Percentiles rank a stretch among this genome's conserved stretches.
Evolutionary conservation across 2,113 vertebrate species (phyloP).

Genomic region (Tychaedon coryphoeus): DNA sequence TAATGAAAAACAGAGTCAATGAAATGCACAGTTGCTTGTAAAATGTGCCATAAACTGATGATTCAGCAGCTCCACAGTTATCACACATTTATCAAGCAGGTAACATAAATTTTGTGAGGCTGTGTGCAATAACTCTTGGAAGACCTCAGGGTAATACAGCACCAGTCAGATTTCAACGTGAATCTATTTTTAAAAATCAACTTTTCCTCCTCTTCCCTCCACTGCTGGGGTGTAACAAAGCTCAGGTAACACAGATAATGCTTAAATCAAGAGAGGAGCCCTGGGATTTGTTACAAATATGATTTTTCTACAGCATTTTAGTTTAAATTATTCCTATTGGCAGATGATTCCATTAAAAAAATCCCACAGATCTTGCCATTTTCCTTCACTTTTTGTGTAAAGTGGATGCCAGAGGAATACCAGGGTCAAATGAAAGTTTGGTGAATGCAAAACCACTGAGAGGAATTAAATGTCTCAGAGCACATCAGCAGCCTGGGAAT

Average conservation of each 20-base stretch:
- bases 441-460: neutral
- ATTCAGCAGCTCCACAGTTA: conserved; percentile 24
- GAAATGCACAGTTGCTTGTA: neutral
- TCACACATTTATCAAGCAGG: neutral
- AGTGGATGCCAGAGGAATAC: neutral
- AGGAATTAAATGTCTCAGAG: neutral
- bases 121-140: neutral
- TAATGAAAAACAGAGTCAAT: neutral
- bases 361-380: neutral
- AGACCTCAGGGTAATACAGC: neutral
- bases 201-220: neutral
- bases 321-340: neutral
- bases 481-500: neutral
- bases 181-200: neutral
- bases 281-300: neutral
- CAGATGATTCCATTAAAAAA: neutral
- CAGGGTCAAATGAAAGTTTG: neutral
- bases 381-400: neutral
- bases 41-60: neutral
- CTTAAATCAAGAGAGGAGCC: neutral
- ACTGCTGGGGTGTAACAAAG: neutral
- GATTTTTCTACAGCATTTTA: neutral
- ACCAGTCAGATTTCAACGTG: neutral
- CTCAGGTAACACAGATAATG: neutral
- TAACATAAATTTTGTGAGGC: conserved; percentile 6